Evolutionary conservation across 2,797 vertebrate species (phyloP).

Genomic region (Ceryle rudis): DNA sequence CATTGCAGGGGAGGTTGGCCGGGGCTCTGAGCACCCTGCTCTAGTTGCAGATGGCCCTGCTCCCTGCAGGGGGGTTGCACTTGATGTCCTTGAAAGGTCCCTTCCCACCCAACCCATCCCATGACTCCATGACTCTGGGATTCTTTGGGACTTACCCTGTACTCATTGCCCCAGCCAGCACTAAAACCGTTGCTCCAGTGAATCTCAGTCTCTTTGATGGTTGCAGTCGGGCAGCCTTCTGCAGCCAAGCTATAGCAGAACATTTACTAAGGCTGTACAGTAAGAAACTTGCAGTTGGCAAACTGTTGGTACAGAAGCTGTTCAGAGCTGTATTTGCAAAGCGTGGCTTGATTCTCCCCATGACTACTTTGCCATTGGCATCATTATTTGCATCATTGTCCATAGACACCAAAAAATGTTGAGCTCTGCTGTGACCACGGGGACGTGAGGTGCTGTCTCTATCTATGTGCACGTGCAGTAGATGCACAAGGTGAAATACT

Average conservation of each 20-base stretch:
- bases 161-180: no score
- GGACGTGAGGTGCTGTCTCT: background rate
- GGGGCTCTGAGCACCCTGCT: no score
- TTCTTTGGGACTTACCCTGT: no score
- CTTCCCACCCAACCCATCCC: no score
- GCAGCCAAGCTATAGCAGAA: background rate
- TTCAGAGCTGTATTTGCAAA: background rate
- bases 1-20: no score
- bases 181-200: background rate
- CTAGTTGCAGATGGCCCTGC: no score
- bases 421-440: background rate
- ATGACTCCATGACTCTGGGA: no score
- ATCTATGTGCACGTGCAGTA: accelerated
- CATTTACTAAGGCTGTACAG: background rate
- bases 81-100: no score
- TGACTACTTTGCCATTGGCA: no score
- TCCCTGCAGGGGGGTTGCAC: no score
- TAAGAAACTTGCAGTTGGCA: background rate
- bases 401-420: background rate
- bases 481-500: background rate
- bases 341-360: background rate
- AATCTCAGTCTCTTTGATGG: background rate
- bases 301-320: background rate
- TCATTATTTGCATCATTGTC: background rate
- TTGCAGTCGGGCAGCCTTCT: no score